Evolutionary conservation across 2,113 vertebrate genomes (phyloP).

Genomic region (Perca flavescens): DNA sequence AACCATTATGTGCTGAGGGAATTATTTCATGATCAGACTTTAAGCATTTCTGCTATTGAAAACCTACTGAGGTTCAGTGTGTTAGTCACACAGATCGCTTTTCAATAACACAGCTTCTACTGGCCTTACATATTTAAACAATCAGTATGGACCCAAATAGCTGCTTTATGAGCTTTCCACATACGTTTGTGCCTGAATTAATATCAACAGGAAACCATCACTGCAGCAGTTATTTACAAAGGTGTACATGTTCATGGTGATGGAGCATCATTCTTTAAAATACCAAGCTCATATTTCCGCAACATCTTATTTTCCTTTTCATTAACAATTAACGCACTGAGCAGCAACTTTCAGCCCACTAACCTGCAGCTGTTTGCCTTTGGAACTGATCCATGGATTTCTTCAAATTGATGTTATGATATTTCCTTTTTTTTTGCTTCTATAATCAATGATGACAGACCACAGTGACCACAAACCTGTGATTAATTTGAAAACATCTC

Average conservation of each 20-base stretch:
- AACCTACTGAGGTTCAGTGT: background rate
- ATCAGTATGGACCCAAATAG: background rate
- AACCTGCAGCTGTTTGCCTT: constrained; percentile 13
- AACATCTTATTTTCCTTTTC: constrained; percentile 20
- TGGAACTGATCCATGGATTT: background rate
- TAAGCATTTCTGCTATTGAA: background rate
- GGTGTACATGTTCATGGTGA: background rate
- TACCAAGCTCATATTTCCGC: background rate
- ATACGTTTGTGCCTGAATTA: background rate
- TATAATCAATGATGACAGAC: background rate
- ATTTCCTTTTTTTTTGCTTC: constrained; percentile 7
- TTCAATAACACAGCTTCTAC: background rate
- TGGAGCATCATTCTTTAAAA: background rate
- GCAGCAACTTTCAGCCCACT: background rate
- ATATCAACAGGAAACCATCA: background rate
- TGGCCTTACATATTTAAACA: background rate
- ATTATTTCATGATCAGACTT: constrained; percentile 25
- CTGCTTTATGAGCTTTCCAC: background rate
- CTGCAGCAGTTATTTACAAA: background rate
- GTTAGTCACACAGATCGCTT: background rate
- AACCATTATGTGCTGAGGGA: background rate
- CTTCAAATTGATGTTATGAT: constrained; percentile 1
- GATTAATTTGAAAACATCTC: background rate
- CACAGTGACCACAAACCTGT: background rate
- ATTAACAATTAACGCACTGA: constrained; percentile 4